Evolutionary conservation across 2,797 vertebrate genomes (phyloP).

Genomic region (Chaetophractus vellerosus): DNA sequence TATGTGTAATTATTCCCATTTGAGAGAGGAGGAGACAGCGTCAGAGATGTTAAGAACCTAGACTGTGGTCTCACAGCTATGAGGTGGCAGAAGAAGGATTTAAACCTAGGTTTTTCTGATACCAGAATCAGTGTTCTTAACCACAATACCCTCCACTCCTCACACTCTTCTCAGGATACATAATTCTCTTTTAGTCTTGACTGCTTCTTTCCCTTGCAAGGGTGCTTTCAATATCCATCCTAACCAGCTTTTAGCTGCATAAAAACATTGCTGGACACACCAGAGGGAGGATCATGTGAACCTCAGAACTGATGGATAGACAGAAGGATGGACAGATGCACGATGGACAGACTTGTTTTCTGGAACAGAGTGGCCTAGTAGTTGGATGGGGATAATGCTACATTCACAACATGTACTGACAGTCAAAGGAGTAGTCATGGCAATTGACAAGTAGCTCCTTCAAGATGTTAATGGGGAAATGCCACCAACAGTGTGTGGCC

Average conservation of each 20-base stretch:
- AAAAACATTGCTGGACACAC: neutral
- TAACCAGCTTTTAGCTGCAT: neutral
- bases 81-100: neutral
- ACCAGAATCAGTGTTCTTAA: neutral
- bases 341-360: neutral
- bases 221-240: neutral
- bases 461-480: constrained; percentile 13
- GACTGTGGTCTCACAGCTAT: neutral
- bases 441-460: constrained; percentile 10
- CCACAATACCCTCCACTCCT: neutral
- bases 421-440: neutral
- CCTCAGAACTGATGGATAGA: neutral
- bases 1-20: neutral
- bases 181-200: neutral
- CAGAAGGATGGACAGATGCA: neutral
- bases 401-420: neutral
- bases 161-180: neutral
- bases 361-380: constrained; percentile 1
- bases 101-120: neutral
- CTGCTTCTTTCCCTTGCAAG: neutral
- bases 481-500: neutral
- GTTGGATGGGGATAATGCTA: neutral
- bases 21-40: neutral
- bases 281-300: neutral
- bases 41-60: constrained; percentile 5